Percentiles rank a stretch among this genome's conserved stretches.
These are phyloP conservation scores for Labeo calbasu DNA, from an alignment of 2,797 vertebrate species.

Conservation along the genomic window DNA sequence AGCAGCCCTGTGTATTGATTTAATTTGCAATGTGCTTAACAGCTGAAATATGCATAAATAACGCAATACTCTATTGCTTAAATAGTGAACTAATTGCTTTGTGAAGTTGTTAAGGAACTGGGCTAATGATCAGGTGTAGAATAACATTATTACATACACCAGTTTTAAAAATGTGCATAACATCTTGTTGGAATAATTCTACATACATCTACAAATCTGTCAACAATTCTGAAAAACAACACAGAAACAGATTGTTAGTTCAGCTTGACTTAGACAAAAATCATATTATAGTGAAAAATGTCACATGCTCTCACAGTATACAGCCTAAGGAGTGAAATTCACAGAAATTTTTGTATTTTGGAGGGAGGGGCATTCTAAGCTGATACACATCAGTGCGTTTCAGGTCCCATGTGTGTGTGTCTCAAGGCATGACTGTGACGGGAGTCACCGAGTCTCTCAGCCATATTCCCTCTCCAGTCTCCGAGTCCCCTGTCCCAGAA, in stretches of 20 bases:
- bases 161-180: neutral
- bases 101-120: neutral
- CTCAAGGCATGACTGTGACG: conserved; percentile 40
- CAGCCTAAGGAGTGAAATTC: neutral
- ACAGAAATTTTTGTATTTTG: conserved; percentile 12
- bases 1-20: neutral
- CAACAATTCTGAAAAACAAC: neutral
- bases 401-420: conserved; percentile 25
- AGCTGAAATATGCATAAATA: neutral
- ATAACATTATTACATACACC: neutral
- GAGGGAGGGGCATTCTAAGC: conserved; percentile 16
- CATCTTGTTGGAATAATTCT: neutral
- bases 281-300: neutral
- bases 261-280: neutral
- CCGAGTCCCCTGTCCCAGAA: neutral
- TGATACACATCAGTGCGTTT: conserved; percentile 25
- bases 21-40: neutral
- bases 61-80: neutral
- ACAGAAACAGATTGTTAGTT: neutral
- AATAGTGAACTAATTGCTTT: neutral
- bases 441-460: conserved; percentile 16
- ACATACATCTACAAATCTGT: neutral
- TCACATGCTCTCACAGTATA: conserved; percentile 6
- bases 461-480: conserved; percentile 20
- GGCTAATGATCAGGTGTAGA: neutral